Evolutionary conservation across 2,888 invertebrate genomes (phyloP).

Genomic region (Dicyrtoma fusca): DNA sequence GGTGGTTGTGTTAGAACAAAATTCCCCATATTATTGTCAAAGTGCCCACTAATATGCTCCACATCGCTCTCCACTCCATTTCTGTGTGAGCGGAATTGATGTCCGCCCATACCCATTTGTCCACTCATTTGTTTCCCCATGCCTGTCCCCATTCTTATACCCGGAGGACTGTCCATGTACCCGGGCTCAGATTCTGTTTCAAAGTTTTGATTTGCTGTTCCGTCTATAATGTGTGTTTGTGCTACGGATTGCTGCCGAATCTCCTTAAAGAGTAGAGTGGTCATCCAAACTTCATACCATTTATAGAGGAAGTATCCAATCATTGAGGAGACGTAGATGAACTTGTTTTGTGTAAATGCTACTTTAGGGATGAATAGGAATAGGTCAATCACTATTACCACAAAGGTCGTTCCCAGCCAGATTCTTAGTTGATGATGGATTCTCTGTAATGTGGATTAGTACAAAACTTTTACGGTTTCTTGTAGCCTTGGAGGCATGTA

Average conservation of each 20-base stretch:
- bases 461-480: background rate
- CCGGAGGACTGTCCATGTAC: constrained; percentile 11
- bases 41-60: too few species aligned
- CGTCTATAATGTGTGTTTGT: background rate
- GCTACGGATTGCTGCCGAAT: constrained; percentile 14
- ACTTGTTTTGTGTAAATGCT: constrained; percentile 39
- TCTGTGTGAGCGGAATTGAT: background rate
- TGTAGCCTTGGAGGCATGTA: too few species aligned
- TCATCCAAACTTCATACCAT: constrained; percentile 55
- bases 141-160: background rate
- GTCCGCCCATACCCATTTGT: constrained; percentile 2
- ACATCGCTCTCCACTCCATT: background rate
- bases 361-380: constrained; percentile 38
- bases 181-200: constrained; percentile 1
- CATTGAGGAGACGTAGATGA: constrained; percentile 34
- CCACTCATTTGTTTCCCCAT: background rate
- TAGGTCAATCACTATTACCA: constrained; percentile 32
- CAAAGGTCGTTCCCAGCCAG: constrained; percentile 33
- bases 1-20: constrained; percentile 33
- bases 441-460: constrained; percentile 39
- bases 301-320: constrained; percentile 52
- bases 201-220: constrained; percentile 2
- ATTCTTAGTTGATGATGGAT: constrained; percentile 40
- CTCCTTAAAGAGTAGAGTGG: constrained; percentile 37
- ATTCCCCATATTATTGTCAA: background rate